Base-by-base conservation (phyloP, 2,888 invertebrate genomes). In the Celastrina argiolus region DNA sequence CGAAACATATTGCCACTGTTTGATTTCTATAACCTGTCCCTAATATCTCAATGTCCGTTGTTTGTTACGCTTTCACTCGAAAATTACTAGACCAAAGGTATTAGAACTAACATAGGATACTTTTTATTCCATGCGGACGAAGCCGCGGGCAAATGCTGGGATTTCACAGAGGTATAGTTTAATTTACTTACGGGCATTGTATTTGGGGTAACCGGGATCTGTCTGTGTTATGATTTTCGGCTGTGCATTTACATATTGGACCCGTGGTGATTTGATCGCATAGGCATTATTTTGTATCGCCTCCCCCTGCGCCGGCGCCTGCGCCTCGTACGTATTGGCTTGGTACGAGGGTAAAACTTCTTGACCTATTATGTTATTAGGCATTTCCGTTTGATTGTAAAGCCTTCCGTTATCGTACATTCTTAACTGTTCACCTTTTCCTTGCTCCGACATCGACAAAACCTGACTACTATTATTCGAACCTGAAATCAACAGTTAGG, bases 391-490 rank as follows among this genome's bases (percentile, higher is more conserved):
- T 71, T 87, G 87, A 14, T 78, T 73, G 75, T 80, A 91, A 73
- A 87, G 74, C 45, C 86, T 78, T 56, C 81, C 80, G 71, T 79
- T 85, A 64, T 85, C 84, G 73, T 85, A 89, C 81, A 88, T 82
- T 63, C 84, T 81, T 79, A 89, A 79, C 67, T 87, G 87, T 72
- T 90, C 90, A 72, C 81, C 87, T 75, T 91, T 91, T 18, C 76
- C 74, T 74, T 85, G 88, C 68, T 83, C 84, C 65, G 81, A 73
- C 80, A 88, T 81, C 59, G 85, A 75, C 78, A 88, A 79, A 78
- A 90, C 83, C 77, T 88, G 90, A 78, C 84, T 84, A 81, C 84
- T 89, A 74, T 81, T 88, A 71, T 75, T 85, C 68, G 88, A 81
- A 75, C 87, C 89, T 90, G 69, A 58, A 65, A 64, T 71, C 72